Evolutionary conservation across 1,140 invertebrate species (phyloP).

Genomic region (Cydia fagiglandana): DNA sequence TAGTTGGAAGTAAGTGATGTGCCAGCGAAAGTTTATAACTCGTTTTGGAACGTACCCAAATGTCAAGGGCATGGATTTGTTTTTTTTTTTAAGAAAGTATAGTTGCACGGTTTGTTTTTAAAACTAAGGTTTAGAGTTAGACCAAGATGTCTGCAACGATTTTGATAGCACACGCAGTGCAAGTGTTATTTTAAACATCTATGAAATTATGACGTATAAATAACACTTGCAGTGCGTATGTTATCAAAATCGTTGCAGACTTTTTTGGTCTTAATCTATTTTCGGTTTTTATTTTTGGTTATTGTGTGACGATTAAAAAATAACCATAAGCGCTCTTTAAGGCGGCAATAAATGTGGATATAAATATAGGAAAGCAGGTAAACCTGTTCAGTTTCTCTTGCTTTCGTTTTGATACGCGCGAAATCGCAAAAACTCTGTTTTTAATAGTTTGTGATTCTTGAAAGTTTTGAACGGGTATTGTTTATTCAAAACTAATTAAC

Average conservation of each 20-base stretch:
- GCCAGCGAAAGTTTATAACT: constrained; percentile 55
- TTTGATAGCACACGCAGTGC: too few relatives aligned
- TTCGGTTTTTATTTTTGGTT: background rate
- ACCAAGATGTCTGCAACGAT: too few relatives aligned
- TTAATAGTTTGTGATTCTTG: constrained; percentile 2
- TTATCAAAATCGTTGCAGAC: too few relatives aligned
- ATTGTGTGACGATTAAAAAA: background rate
- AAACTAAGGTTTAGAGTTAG: background rate
- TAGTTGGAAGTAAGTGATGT: constrained; percentile 65
- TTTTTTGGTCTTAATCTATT: background rate
- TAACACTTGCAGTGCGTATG: too few relatives aligned
- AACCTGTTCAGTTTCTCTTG: constrained; percentile 12
- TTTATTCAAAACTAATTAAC: background rate
- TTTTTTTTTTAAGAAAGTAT: constrained; percentile 1
- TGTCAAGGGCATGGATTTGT: constrained; percentile 5
- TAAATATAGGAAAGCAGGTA: background rate
- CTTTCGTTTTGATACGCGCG: constrained; percentile 7
- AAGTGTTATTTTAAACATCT: too few relatives aligned
- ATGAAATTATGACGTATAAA: too few relatives aligned
- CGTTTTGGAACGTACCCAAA: constrained; percentile 22
- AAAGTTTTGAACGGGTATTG: background rate
- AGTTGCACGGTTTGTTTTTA: background rate
- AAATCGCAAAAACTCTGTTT: constrained; percentile 3
- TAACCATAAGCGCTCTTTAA: background rate
- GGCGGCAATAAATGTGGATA: background rate